Conservation (phyloP, 2,888 invertebrate species). For the Nowickia ferox region DNA sequence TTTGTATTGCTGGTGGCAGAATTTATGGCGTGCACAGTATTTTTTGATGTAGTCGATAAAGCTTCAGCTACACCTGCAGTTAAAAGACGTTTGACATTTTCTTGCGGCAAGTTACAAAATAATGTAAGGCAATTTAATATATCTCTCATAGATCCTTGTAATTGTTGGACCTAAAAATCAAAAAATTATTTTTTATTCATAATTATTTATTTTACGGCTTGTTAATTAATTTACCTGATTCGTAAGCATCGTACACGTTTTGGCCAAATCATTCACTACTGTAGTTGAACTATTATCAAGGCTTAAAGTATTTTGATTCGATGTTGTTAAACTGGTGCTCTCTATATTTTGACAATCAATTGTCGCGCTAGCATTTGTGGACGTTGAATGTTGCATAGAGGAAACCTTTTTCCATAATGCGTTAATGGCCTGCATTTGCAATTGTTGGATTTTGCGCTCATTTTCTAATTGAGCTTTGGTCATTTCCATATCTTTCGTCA, state of each 20-base stretch:
- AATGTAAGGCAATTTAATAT: constrained; percentile 88
- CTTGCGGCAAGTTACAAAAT: constrained; percentile 83
- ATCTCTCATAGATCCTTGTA: constrained; percentile 91
- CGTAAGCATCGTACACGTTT: constrained; percentile 89
- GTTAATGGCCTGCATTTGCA: constrained; percentile 95
- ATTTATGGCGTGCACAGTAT: constrained; percentile 86
- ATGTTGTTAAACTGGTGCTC: constrained; percentile 34
- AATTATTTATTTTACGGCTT: not conserved
- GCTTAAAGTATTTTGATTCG: constrained; percentile 73
- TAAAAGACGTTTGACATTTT: constrained; percentile 79
- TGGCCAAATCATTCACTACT: constrained; percentile 88
- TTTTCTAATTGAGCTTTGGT: constrained; percentile 93
- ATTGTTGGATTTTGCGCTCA: constrained; percentile 92
- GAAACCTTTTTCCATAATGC: constrained; percentile 95
- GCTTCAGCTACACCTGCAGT: constrained; percentile 77
- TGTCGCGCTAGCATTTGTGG: constrained; percentile 50
- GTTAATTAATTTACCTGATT: constrained; percentile 85
- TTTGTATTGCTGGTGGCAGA: constrained; percentile 87
- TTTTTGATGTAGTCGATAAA: constrained; percentile 80
- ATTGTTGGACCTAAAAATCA: constrained; percentile 87
- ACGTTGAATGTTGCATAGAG: constrained; percentile 84
- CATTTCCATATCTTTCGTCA: constrained; percentile 92
- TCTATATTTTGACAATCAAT: constrained; percentile 72
- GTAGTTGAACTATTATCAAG: constrained; percentile 85
- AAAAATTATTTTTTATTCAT: constrained; percentile 8